Conservation (phyloP, 2,113 vertebrate species). For the Colistium nudipinnis region DNA sequence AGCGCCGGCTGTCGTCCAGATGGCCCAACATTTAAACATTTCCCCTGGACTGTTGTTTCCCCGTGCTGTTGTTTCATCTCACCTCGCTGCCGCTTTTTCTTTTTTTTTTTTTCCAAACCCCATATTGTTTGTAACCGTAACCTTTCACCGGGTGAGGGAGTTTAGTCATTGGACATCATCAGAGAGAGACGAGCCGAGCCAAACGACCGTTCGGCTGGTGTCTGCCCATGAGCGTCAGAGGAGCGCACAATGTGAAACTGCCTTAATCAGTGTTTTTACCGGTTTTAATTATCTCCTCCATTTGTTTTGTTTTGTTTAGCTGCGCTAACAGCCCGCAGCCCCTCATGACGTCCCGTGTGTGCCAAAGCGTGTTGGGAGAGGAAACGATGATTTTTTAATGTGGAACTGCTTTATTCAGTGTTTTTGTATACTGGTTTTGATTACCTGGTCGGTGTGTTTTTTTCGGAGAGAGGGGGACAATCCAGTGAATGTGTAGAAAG, state of each 20-base stretch:
- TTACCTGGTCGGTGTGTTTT: background rate
- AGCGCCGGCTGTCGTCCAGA: background rate
- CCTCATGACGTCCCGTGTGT: background rate
- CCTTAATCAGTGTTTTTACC: background rate
- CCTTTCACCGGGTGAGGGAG: background rate
- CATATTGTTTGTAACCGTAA: background rate
- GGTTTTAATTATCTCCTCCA: background rate
- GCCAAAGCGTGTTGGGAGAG: background rate
- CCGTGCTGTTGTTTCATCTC: background rate
- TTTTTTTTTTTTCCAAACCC: background rate
- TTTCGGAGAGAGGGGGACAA: background rate
- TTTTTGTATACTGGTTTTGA: background rate
- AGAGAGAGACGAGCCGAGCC: background rate
- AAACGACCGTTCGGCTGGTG: background rate
- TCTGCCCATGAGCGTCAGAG: background rate
- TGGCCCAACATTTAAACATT: background rate
- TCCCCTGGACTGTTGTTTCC: background rate
- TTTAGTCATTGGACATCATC: background rate
- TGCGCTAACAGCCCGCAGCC: background rate
- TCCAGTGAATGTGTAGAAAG: too few species aligned
- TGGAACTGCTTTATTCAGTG: background rate
- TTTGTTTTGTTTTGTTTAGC: slow-evolving; percentile 3
- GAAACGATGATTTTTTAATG: background rate
- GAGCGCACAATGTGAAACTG: background rate
- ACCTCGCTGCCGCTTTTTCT: background rate